phyloP scores from a whole-genome alignment of 2,888 invertebrate genomes.

The Leptinotarsa juncta region DNA sequence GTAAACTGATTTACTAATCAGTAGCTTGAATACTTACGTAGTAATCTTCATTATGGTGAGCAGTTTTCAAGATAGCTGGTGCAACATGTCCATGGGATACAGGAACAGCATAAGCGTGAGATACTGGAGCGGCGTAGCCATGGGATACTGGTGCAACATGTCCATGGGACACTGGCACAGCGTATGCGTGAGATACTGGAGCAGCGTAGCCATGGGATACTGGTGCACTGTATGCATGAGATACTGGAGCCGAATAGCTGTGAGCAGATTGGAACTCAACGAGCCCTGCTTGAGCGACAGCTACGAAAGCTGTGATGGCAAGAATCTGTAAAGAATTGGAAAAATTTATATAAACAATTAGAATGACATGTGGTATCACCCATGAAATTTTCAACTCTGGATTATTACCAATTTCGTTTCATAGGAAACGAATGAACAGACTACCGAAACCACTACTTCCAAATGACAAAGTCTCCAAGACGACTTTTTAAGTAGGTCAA shows the following conservation, averaged over 20 bases:
- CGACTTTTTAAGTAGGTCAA: too few relatives aligned
- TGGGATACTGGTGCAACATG: conserved; percentile 39
- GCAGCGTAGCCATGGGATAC: conserved; percentile 37
- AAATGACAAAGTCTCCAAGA: too few relatives aligned
- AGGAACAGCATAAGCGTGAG: too few relatives aligned
- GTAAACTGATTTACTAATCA: too few relatives aligned
- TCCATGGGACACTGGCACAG: conserved; percentile 29
- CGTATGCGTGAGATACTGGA: conserved; percentile 28
- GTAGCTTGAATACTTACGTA: conserved; percentile 42
- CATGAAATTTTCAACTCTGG: too few relatives aligned
- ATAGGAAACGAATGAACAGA: too few relatives aligned
- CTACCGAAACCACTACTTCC: too few relatives aligned
- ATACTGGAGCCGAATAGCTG: conserved; percentile 33
- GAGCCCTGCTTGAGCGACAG: conserved; percentile 48
- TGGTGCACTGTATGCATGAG: conserved; percentile 42
- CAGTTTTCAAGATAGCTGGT: conserved; percentile 38
- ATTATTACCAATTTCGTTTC: too few relatives aligned
- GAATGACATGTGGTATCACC: too few relatives aligned
- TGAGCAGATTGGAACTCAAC: conserved; percentile 37
- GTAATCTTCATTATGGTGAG: conserved; percentile 49
- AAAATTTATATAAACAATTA: too few relatives aligned
- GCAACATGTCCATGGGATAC: conserved; percentile 39
- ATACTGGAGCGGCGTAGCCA: too few relatives aligned
- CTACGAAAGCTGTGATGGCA: conserved; percentile 45
- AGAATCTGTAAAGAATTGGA: conserved; percentile 40